phyloP scores from a whole-genome alignment of 2,797 vertebrate species.

The Coranthus polyacanthus region DNA sequence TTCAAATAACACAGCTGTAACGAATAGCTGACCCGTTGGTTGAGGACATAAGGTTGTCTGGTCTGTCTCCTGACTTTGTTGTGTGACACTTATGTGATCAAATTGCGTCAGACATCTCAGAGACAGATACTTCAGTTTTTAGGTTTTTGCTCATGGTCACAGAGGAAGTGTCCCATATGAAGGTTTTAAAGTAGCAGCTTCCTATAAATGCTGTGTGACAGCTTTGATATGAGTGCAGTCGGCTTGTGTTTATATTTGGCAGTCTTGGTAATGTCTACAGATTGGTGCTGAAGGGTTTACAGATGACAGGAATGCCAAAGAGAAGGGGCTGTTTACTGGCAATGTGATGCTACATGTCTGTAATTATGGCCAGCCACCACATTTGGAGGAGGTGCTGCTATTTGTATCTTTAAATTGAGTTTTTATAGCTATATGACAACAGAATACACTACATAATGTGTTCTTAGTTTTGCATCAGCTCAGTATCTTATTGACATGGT shows the following conservation, averaged over 20 bases:
- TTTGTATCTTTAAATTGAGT: slow-evolving; percentile 31
- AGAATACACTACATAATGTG: neutral
- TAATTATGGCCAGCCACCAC: slow-evolving; percentile 41
- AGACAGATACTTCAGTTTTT: slow-evolving; percentile 9
- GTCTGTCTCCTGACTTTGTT: neutral
- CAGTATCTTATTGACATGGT: neutral
- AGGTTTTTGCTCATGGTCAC: slow-evolving; percentile 20
- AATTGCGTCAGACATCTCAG: neutral
- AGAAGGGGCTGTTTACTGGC: slow-evolving; percentile 44
- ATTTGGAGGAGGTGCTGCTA: slow-evolving; percentile 34
- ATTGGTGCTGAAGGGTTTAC: slow-evolving; percentile 70
- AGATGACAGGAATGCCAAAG: slow-evolving; percentile 70
- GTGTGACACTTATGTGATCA: neutral
- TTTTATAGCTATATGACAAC: slow-evolving; percentile 15
- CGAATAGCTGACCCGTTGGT: slow-evolving; percentile 18
- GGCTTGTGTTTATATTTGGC: slow-evolving; percentile 73
- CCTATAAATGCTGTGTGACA: slow-evolving; percentile 60
- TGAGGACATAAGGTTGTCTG: slow-evolving; percentile 18
- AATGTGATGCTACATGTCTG: slow-evolving; percentile 22
- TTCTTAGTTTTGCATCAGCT: slow-evolving; percentile 2
- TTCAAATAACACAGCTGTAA: slow-evolving; percentile 28
- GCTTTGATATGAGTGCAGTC: slow-evolving; percentile 45
- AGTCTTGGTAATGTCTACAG: slow-evolving; percentile 65
- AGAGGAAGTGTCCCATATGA: slow-evolving; percentile 37
- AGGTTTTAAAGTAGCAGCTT: slow-evolving; percentile 50